Evolutionary conservation across 2,113 vertebrate species (phyloP).

Genomic region (Indicator maculatus): DNA sequence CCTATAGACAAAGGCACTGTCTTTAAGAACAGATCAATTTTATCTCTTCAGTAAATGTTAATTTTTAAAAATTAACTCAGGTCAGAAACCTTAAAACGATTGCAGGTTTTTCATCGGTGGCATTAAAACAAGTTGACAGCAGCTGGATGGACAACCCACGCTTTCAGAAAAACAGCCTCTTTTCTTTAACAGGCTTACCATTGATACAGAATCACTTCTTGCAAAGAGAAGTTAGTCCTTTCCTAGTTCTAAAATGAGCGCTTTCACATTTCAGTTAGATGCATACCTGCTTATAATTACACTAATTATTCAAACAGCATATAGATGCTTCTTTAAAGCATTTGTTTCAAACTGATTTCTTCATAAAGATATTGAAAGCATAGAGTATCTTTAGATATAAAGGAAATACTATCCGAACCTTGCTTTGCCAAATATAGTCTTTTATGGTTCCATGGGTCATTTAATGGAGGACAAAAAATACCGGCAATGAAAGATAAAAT

Average conservation of each 20-base stretch:
- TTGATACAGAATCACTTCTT: neutral
- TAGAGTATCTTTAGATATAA: neutral
- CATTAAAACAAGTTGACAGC: neutral
- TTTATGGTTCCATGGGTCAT: constrained; percentile 24
- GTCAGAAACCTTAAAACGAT: neutral
- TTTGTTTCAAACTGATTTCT: constrained; percentile 4
- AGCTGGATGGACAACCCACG: neutral
- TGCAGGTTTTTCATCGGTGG: neutral
- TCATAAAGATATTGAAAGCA: neutral
- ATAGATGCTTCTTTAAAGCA: neutral
- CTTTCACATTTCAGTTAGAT: neutral
- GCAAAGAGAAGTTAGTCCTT: neutral
- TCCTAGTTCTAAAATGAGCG: neutral
- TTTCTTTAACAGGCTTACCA: neutral
- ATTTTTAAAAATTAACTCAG: constrained; percentile 7
- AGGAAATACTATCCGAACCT: neutral
- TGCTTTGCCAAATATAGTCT: neutral
- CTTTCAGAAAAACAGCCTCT: constrained; percentile 6
- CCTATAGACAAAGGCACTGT: neutral
- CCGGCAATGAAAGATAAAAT: constrained; percentile 39
- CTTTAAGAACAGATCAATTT: neutral
- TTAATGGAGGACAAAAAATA: constrained; percentile 40
- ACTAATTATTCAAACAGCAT: neutral
- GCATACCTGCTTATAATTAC: neutral
- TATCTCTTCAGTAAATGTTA: constrained; percentile 3